Evolutionary conservation across 1,140 invertebrate genomes (phyloP).

Genomic region (Acyrthosiphon pisum): DNA sequence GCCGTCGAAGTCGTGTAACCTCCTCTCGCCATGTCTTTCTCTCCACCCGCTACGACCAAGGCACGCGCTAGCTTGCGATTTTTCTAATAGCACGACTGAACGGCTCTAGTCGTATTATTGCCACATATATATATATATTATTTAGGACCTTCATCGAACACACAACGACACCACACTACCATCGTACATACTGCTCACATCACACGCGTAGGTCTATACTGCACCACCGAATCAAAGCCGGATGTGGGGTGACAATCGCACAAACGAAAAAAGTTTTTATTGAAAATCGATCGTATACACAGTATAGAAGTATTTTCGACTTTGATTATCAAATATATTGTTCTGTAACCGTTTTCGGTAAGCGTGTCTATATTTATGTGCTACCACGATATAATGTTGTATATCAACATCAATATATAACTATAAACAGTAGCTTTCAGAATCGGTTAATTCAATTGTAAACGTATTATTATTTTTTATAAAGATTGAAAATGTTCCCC

Average conservation of each 20-base stretch:
- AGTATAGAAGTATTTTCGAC: neutral
- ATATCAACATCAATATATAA: neutral
- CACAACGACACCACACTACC: neutral
- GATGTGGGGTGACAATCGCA: neutral
- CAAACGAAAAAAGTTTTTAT: conserved; percentile 5
- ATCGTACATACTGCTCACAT: neutral
- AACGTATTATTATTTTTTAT: neutral
- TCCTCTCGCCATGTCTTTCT: neutral
- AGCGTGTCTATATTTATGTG: neutral
- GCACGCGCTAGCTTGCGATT: neutral
- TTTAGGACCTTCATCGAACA: neutral
- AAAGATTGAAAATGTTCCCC: neutral
- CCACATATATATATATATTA: neutral
- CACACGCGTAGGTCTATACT: neutral
- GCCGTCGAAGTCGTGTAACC: neutral
- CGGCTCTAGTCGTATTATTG: neutral
- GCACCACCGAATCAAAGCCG: neutral
- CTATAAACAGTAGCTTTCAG: neutral
- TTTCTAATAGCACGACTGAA: conserved; percentile 17
- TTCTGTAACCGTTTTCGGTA: neutral
- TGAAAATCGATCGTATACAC: neutral
- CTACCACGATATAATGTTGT: neutral
- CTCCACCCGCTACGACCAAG: neutral
- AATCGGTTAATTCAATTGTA: neutral
- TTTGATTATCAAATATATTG: neutral